Conservation (phyloP, 2,888 invertebrate genomes). For the Parapristionchus giblindavisi region DNA sequence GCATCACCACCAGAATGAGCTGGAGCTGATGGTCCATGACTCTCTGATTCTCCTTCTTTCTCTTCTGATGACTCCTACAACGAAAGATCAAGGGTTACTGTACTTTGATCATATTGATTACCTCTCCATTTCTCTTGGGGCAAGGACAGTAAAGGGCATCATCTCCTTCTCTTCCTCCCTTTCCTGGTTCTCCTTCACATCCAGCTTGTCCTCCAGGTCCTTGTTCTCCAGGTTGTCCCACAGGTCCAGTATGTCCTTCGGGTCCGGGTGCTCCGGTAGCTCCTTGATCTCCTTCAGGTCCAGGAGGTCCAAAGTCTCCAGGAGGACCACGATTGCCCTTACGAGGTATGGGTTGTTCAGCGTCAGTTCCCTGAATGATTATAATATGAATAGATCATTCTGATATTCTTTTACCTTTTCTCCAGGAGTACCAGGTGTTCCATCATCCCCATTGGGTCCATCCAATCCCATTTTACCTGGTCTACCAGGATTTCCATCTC, state of each 20-base stretch:
- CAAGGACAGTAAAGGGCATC: slow-evolving; percentile 60
- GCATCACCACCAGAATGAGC: slow-evolving; percentile 49
- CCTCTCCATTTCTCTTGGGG: slow-evolving; percentile 49
- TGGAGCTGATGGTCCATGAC: slow-evolving; percentile 44
- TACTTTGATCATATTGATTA: background rate
- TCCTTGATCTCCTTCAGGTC: slow-evolving; percentile 58
- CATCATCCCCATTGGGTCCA: slow-evolving; percentile 51
- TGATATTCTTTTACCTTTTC: slow-evolving; percentile 32
- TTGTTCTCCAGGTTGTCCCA: slow-evolving; percentile 56
- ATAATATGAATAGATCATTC: background rate
- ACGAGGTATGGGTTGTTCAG: slow-evolving; percentile 54
- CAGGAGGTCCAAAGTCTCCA: slow-evolving; percentile 56
- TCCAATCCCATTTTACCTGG: slow-evolving; percentile 57
- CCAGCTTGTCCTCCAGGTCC: slow-evolving; percentile 55
- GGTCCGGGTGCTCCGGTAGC: slow-evolving; percentile 45
- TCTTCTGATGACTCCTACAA: background rate
- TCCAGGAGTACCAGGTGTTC: slow-evolving; percentile 44
- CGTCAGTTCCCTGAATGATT: slow-evolving; percentile 43
- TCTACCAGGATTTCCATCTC: slow-evolving; percentile 54
- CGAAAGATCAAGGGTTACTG: background rate
- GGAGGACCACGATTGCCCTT: slow-evolving; percentile 59
- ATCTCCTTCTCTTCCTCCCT: slow-evolving; percentile 50
- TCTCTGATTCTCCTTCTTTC: background rate
- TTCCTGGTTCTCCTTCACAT: slow-evolving; percentile 55
- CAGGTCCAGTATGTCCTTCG: slow-evolving; percentile 53